Percentiles rank a stretch among this genome's conserved stretches.
These are phyloP conservation scores for Eucera pruinosa DNA, from an alignment of 2,888 invertebrate genomes.

Conservation along the genomic window DNA sequence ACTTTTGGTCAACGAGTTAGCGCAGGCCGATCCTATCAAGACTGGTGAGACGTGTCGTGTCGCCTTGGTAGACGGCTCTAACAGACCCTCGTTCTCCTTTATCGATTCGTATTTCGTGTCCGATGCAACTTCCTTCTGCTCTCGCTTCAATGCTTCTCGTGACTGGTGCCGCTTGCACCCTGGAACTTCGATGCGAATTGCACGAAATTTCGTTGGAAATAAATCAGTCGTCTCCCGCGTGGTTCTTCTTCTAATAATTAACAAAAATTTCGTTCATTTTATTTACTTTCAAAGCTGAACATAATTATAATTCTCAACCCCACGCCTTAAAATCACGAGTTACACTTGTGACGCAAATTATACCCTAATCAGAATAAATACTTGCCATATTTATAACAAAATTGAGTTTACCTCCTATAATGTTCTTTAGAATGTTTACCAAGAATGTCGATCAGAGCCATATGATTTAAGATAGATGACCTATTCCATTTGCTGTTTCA, in stretches of 20 bases:
- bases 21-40: constrained; percentile 32
- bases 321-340: too few species aligned
- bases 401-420: too few species aligned
- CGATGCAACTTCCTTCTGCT: constrained; percentile 42
- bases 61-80: constrained; percentile 44
- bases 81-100: constrained; percentile 53
- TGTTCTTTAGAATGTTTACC: too few species aligned
- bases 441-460: too few species aligned
- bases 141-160: constrained; percentile 11
- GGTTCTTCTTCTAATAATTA: constrained; percentile 13
- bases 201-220: constrained; percentile 35
- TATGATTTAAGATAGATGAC: too few species aligned
- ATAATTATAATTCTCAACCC: not conserved
- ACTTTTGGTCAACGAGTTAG: constrained; percentile 27
- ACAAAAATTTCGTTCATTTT: constrained; percentile 20
- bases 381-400: too few species aligned
- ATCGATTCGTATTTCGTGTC: constrained; percentile 63
- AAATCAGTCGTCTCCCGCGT: constrained; percentile 31
- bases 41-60: constrained; percentile 59
- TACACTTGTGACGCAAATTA: too few species aligned
- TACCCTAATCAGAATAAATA: too few species aligned
- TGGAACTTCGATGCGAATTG: constrained; percentile 12
- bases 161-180: constrained; percentile 17
- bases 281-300: not conserved
- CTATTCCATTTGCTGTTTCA: too few species aligned